These are phyloP conservation scores for Marronus borbonicus DNA, from an alignment of 2,888 invertebrate genomes.

Conservation along the genomic window DNA sequence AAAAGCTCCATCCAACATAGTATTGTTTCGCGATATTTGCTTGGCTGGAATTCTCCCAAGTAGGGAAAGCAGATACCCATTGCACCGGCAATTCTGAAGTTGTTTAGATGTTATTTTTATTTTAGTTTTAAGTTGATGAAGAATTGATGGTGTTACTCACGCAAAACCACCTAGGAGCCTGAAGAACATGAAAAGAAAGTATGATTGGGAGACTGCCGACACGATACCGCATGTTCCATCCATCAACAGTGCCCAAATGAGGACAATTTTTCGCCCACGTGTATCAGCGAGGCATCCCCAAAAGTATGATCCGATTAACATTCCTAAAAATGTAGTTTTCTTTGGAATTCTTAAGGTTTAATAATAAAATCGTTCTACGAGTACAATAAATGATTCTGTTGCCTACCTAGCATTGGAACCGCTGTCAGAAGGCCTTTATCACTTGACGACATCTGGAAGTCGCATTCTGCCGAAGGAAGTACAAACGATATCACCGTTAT, in stretches of 20 bases:
- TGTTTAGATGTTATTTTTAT: neutral
- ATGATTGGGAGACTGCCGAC: slow-evolving; percentile 83
- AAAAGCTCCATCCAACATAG: slow-evolving; percentile 91
- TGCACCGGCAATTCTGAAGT: slow-evolving; percentile 82
- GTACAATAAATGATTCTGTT: neutral
- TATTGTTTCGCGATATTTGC: slow-evolving; percentile 84
- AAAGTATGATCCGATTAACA: slow-evolving; percentile 88
- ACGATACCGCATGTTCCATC: slow-evolving; percentile 82
- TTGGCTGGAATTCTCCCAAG: slow-evolving; percentile 86
- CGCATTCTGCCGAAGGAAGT: slow-evolving; percentile 87
- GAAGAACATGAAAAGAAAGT: slow-evolving; percentile 80
- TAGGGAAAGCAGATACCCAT: slow-evolving; percentile 89
- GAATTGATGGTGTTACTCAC: slow-evolving; percentile 73
- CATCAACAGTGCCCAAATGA: slow-evolving; percentile 81
- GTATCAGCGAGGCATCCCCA: slow-evolving; percentile 90
- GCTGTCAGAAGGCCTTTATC: slow-evolving; percentile 87
- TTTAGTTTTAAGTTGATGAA: neutral
- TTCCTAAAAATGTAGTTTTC: slow-evolving; percentile 72
- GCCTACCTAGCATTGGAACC: slow-evolving; percentile 83
- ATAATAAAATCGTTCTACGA: neutral
- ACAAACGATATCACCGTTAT: slow-evolving; percentile 88
- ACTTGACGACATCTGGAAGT: slow-evolving; percentile 83
- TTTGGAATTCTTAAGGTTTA: neutral
- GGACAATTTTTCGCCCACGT: slow-evolving; percentile 83
- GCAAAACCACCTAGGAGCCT: slow-evolving; percentile 86